A percentile compares a stretch with the other conserved stretches of the same genome.
These are phyloP conservation scores for Amphipoea oculea DNA, from an alignment of 2,888 invertebrate genomes.

Conservation along the genomic window DNA sequence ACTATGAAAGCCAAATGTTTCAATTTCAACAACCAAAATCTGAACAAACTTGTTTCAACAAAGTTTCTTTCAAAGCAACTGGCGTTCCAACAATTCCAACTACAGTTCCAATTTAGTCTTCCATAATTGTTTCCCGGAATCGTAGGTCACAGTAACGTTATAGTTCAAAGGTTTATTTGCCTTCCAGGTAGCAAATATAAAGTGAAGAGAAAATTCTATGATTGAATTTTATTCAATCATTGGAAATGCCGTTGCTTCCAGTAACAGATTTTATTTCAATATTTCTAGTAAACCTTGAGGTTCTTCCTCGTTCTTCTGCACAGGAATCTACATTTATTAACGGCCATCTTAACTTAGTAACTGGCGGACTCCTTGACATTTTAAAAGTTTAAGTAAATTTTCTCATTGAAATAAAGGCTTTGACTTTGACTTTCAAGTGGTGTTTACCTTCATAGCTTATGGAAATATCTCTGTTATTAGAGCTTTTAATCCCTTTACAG, in stretches of 20 bases:
- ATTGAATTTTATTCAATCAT: not conserved
- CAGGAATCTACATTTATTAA: not conserved
- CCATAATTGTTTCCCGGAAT: slow-evolving; percentile 15
- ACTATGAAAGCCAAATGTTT: not conserved
- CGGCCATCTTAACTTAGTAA: not conserved
- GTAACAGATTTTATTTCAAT: not conserved
- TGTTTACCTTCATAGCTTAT: slow-evolving; percentile 14
- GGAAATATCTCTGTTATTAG: slow-evolving; percentile 3
- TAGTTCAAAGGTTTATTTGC: slow-evolving; percentile 2
- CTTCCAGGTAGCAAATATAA: not conserved
- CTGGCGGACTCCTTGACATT: not conserved
- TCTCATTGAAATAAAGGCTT: slow-evolving; percentile 10
- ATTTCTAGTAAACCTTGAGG: not conserved
- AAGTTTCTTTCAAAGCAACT: not conserved
- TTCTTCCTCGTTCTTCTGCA: not conserved
- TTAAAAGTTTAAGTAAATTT: slow-evolving; percentile 21
- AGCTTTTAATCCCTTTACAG: slow-evolving; percentile 13
- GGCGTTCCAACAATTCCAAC: not conserved
- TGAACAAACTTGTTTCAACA: not conserved
- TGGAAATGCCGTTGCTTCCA: not conserved
- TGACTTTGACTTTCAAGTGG: slow-evolving; percentile 31
- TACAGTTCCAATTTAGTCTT: not conserved
- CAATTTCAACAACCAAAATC: not conserved
- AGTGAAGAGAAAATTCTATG: slow-evolving; percentile 12
- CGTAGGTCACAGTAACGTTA: not conserved